Conservation (phyloP, 2,113 vertebrate species). For the Coryphaenoides rupestris region DNA sequence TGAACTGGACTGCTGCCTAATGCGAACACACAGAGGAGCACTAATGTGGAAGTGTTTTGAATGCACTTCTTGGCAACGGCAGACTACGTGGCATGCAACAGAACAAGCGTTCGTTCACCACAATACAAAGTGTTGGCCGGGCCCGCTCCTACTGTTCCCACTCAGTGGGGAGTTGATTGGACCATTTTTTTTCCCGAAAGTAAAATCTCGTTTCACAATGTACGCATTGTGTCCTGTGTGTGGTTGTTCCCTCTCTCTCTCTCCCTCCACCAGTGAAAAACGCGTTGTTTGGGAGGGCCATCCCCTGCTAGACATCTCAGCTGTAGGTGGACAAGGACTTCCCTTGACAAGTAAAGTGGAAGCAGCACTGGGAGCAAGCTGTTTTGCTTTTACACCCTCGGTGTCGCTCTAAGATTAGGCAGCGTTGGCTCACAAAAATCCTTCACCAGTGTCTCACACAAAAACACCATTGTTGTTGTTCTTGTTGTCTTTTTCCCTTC, state of each 20-base stretch:
- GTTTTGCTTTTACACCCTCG: neutral
- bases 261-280: constrained; percentile 85
- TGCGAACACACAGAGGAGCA: too few relatives aligned
- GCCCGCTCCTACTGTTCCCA: constrained; percentile 2
- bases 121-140: too few relatives aligned
- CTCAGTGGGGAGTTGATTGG: constrained; percentile 28
- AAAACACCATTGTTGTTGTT: neutral
- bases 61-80: too few relatives aligned
- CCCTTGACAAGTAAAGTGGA: constrained; percentile 91
- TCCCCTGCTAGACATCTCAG: constrained; percentile 95
- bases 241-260: too few relatives aligned
- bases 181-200: too few relatives aligned
- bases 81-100: too few relatives aligned
- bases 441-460: neutral
- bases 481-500: too few relatives aligned
- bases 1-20: too few relatives aligned
- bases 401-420: neutral
- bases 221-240: too few relatives aligned
- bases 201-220: too few relatives aligned
- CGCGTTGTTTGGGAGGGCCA: constrained; percentile 95
- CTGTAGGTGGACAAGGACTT: constrained; percentile 97
- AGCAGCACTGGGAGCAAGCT: neutral
- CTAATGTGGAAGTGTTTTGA: too few relatives aligned
- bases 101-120: too few relatives aligned
- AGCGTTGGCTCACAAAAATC: neutral